A percentile compares a stretch with the other conserved stretches of the same genome.
phyloP scores from a whole-genome alignment of 2,113 vertebrate species.

The Willisornis vidua region DNA sequence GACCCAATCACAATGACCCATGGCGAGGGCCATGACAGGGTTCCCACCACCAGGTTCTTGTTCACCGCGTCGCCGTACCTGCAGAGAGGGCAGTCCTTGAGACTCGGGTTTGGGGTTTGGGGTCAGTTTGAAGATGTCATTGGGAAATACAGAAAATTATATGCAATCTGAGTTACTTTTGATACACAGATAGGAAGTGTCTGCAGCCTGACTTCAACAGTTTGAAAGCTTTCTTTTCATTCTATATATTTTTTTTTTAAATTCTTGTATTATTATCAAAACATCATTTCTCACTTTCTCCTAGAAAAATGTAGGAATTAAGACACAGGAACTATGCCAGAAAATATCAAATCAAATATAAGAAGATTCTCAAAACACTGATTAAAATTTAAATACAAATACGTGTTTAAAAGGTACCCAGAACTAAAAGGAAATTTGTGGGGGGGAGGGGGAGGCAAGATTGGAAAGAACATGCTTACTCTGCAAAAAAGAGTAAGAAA shows the following conservation, averaged over 20 bases:
- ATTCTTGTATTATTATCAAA: not conserved
- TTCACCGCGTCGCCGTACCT: slow-evolving; percentile 92
- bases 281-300: not conserved
- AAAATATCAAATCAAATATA: not conserved
- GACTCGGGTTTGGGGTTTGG: rapidly evolving
- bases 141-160: not conserved
- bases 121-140: not conserved
- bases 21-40: slow-evolving; percentile 93
- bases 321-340: not conserved
- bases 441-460: not conserved
- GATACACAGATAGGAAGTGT: not conserved
- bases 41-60: slow-evolving; percentile 92
- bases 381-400: not conserved
- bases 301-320: not conserved
- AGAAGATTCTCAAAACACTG: not conserved
- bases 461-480: not conserved
- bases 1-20: slow-evolving; percentile 98
- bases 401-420: not conserved
- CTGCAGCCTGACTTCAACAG: not conserved
- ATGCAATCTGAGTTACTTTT: not conserved
- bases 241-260: not conserved
- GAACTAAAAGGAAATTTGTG: not conserved
- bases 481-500: not conserved
- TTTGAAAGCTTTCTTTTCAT: not conserved
- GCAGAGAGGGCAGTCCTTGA: not conserved